These are phyloP conservation scores for Heliconius ismenius DNA, from an alignment of 2,888 invertebrate species.

Conservation along the genomic window DNA sequence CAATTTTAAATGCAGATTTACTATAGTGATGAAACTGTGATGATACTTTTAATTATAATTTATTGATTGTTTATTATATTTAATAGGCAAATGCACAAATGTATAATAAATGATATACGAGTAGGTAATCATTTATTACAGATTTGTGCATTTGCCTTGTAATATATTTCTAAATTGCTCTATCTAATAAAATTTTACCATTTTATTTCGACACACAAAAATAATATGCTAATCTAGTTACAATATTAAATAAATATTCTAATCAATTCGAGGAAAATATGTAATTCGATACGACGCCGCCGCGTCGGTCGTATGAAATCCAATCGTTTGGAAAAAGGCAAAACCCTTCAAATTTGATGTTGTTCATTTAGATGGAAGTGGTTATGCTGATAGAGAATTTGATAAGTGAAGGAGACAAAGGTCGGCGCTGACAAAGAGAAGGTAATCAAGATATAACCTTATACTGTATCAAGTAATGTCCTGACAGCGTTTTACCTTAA, in stretches of 20 bases:
- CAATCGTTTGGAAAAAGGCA: slow-evolving; percentile 45
- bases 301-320: slow-evolving; percentile 42
- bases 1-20: too few relatives aligned
- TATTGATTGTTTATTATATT: too few relatives aligned
- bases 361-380: slow-evolving; percentile 60
- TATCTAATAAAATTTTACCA: background rate
- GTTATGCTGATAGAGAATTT: slow-evolving; percentile 55
- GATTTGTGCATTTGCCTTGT: too few relatives aligned
- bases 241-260: slow-evolving; percentile 16
- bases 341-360: slow-evolving; percentile 56
- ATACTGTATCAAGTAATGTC: slow-evolving; percentile 42
- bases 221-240: slow-evolving; percentile 3
- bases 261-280: slow-evolving; percentile 14
- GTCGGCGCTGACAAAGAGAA: slow-evolving; percentile 64
- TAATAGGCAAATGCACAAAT: too few relatives aligned
- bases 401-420: slow-evolving; percentile 69
- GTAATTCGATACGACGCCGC: slow-evolving; percentile 38
- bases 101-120: too few relatives aligned
- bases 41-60: background rate
- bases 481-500: slow-evolving; percentile 39
- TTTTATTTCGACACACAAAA: background rate
- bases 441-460: slow-evolving; percentile 66
- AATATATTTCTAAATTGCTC: too few relatives aligned
- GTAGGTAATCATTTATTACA: too few relatives aligned
- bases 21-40: background rate